Evolutionary conservation across 2,888 invertebrate genomes (phyloP).

Genomic region (Tachystola acroxantha): DNA sequence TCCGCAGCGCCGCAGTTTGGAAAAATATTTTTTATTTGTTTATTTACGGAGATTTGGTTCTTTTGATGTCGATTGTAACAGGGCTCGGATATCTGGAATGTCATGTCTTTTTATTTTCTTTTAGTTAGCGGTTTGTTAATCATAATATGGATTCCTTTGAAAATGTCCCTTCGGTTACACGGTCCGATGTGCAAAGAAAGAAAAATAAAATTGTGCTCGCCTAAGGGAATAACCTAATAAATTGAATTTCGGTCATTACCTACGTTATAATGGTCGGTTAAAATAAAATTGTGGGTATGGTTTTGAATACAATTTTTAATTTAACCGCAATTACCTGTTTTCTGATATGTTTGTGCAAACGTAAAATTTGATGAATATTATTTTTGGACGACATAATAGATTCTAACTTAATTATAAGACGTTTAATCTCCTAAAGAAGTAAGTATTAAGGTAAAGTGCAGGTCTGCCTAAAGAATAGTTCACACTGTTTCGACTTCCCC

Average conservation of each 20-base stretch:
- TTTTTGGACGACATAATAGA: too few relatives aligned
- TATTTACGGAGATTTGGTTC: slow-evolving; percentile 66
- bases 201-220: slow-evolving; percentile 2
- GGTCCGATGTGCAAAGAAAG: slow-evolving; percentile 2
- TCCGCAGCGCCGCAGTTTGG: slow-evolving; percentile 56
- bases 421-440: too few relatives aligned
- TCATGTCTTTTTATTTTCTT: slow-evolving; percentile 38
- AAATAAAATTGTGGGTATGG: slow-evolving; percentile 7
- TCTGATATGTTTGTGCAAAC: too few relatives aligned
- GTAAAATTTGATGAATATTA: too few relatives aligned
- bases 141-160: slow-evolving; percentile 10
- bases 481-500: too few relatives aligned
- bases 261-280: slow-evolving; percentile 4
- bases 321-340: background rate
- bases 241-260: slow-evolving; percentile 6
- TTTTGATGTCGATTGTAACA: slow-evolving; percentile 67
- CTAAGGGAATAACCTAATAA: slow-evolving; percentile 5
- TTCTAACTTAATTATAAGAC: too few relatives aligned
- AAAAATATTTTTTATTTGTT: slow-evolving; percentile 70
- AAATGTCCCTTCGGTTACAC: slow-evolving; percentile 9
- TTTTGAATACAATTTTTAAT: slow-evolving; percentile 5
- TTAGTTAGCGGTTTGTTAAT: slow-evolving; percentile 36
- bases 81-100: slow-evolving; percentile 49
- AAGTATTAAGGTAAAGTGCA: too few relatives aligned
- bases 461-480: too few relatives aligned